These are phyloP conservation scores for Octopus sinensis DNA, from an alignment of 1,140 invertebrate species.

Conservation along the genomic window DNA sequence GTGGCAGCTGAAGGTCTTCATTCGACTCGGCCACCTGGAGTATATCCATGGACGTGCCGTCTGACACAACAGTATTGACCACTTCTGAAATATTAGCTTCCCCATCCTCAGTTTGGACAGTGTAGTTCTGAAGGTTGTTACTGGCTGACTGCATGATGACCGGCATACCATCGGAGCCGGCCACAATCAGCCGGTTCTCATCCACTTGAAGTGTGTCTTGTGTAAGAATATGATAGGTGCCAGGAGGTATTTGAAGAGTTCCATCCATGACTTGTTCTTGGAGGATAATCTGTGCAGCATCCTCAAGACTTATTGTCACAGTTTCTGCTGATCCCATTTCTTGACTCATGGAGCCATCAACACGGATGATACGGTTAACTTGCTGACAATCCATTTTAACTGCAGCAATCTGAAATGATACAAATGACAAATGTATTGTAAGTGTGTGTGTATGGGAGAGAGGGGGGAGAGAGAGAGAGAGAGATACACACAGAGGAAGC, in stretches of 20 bases:
- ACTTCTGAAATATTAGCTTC: slow-evolving; percentile 21
- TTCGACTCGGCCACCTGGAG: slow-evolving; percentile 13
- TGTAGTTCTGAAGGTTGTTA: background rate
- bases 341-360: background rate
- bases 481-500: slow-evolving; percentile 8
- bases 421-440: background rate
- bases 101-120: background rate
- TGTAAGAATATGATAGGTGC: slow-evolving; percentile 39
- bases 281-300: slow-evolving; percentile 38
- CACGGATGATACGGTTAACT: background rate
- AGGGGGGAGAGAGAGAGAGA: slow-evolving; percentile 15
- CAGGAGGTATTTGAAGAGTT: slow-evolving; percentile 33
- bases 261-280: slow-evolving; percentile 35
- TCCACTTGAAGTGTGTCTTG: slow-evolving; percentile 30
- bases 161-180: slow-evolving; percentile 6
- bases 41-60: slow-evolving; percentile 25
- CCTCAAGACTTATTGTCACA: slow-evolving; percentile 41
- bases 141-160: background rate
- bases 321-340: slow-evolving; percentile 24
- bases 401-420: background rate
- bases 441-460: slow-evolving; percentile 15
- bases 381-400: background rate
- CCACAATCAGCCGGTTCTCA: slow-evolving; percentile 11
- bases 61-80: slow-evolving; percentile 22
- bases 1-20: background rate